These are phyloP conservation scores for Takifugu flavidus DNA, from an alignment of 2,113 vertebrate species.

Conservation along the genomic window DNA sequence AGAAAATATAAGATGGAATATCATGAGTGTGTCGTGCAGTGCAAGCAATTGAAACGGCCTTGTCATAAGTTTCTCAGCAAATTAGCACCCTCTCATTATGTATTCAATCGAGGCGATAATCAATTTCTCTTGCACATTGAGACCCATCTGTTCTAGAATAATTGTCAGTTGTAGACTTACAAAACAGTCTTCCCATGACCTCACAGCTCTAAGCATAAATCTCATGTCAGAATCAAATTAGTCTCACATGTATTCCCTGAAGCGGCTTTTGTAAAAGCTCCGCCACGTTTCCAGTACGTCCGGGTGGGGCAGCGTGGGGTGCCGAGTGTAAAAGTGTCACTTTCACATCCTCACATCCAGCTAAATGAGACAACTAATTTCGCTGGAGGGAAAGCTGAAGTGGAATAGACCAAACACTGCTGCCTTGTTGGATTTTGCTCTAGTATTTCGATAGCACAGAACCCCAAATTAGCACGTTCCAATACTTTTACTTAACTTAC, in stretches of 20 bases:
- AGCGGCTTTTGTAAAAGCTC: slow-evolving; percentile 19
- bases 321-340: no score
- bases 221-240: slow-evolving; percentile 56
- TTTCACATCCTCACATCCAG: no score
- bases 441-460: no score
- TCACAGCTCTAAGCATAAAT: slow-evolving; percentile 30
- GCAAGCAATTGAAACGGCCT: slow-evolving; percentile 48
- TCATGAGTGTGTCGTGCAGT: slow-evolving; percentile 3
- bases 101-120: slow-evolving; percentile 47
- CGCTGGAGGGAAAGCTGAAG: no score
- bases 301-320: no score
- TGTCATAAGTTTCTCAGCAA: slow-evolving; percentile 48
- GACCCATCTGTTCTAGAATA: slow-evolving; percentile 60
- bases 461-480: no score
- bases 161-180: slow-evolving; percentile 35
- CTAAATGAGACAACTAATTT: no score
- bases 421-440: no score
- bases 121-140: slow-evolving; percentile 58
- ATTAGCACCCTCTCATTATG: slow-evolving; percentile 40
- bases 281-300: not conserved
- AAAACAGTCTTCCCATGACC: slow-evolving; percentile 9
- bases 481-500: no score
- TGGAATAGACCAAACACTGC: no score
- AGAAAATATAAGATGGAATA: slow-evolving; percentile 12
- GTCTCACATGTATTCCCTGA: slow-evolving; percentile 23